Percentiles rank a stretch among this genome's conserved stretches.
phyloP scores from a whole-genome alignment of 2,888 invertebrate genomes.

The Sphaerolaimus hirsutus region DNA sequence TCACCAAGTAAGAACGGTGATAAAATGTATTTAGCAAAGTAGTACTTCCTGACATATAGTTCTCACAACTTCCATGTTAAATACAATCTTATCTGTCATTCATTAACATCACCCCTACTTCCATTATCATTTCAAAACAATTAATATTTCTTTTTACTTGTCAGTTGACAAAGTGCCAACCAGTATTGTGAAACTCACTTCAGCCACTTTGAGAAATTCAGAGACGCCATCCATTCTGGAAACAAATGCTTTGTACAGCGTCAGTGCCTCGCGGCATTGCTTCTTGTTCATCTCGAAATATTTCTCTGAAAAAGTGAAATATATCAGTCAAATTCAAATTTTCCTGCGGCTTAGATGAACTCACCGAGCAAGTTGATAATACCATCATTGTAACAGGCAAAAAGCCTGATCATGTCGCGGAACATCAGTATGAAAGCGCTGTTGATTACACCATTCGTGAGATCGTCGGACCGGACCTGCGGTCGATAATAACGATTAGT shows the following conservation, averaged over 20 bases:
- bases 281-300: slow-evolving; percentile 99
- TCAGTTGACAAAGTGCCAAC: too few relatives aligned
- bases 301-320: slow-evolving; percentile 43
- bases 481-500: neutral
- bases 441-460: slow-evolving; percentile 93
- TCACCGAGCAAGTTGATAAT: slow-evolving; percentile 62
- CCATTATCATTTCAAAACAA: too few relatives aligned
- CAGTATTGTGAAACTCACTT: slow-evolving; percentile 24
- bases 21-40: too few relatives aligned
- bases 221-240: slow-evolving; percentile 88
- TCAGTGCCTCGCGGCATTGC: slow-evolving; percentile 84
- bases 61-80: too few relatives aligned
- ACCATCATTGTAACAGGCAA: slow-evolving; percentile 98
- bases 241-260: slow-evolving; percentile 92
- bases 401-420: slow-evolving; percentile 88
- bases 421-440: slow-evolving; percentile 97
- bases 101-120: too few relatives aligned
- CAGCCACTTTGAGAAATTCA: slow-evolving; percentile 63
- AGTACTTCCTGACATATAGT: neutral
- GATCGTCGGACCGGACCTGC: slow-evolving; percentile 50
- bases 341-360: neutral
- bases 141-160: too few relatives aligned
- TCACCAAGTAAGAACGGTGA: neutral
- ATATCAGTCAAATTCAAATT: neutral
- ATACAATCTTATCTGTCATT: too few relatives aligned